A percentile compares a stretch with the other conserved stretches of the same genome.
These are phyloP conservation scores for Rhagonycha lutea DNA, from an alignment of 2,888 invertebrate genomes.

Conservation along the genomic window DNA sequence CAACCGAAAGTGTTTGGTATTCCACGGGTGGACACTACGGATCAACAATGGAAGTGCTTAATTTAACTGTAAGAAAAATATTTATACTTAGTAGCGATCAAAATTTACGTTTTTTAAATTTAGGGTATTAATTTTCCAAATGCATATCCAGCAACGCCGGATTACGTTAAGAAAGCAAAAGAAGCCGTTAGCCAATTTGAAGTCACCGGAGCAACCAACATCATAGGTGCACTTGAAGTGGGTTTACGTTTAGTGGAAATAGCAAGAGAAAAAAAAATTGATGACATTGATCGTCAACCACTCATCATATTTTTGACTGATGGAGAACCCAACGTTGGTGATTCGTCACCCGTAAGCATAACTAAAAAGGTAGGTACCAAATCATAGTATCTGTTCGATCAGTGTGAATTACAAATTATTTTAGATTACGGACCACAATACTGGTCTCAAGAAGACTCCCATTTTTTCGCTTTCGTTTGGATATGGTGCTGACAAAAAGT, in stretches of 20 bases:
- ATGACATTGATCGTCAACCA: slow-evolving; percentile 57
- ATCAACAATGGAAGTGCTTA: slow-evolving; percentile 30
- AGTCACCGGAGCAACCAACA: slow-evolving; percentile 69
- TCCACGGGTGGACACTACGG: slow-evolving; percentile 26
- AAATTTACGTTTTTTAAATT: neutral
- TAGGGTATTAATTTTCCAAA: slow-evolving; percentile 52
- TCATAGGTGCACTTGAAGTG: slow-evolving; percentile 65
- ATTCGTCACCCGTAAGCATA: slow-evolving; percentile 53
- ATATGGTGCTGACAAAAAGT: slow-evolving; percentile 67
- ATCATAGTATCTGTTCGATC: neutral
- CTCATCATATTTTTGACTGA: slow-evolving; percentile 70
- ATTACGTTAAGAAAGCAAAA: slow-evolving; percentile 65
- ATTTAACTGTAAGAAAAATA: slow-evolving; percentile 7
- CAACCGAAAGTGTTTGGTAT: slow-evolving; percentile 48
- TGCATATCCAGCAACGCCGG: slow-evolving; percentile 59
- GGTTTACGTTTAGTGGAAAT: slow-evolving; percentile 50
- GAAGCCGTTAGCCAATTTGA: slow-evolving; percentile 60
- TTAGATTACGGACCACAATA: slow-evolving; percentile 57
- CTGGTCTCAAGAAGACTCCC: slow-evolving; percentile 50
- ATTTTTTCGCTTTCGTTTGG: slow-evolving; percentile 76
- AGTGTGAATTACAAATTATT: neutral
- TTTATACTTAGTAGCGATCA: neutral
- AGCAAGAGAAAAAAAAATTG: slow-evolving; percentile 32
- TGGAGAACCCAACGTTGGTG: slow-evolving; percentile 68
- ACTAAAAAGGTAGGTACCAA: neutral